phyloP scores from a whole-genome alignment of 2,797 vertebrate genomes.

The Masticophis lateralis region DNA sequence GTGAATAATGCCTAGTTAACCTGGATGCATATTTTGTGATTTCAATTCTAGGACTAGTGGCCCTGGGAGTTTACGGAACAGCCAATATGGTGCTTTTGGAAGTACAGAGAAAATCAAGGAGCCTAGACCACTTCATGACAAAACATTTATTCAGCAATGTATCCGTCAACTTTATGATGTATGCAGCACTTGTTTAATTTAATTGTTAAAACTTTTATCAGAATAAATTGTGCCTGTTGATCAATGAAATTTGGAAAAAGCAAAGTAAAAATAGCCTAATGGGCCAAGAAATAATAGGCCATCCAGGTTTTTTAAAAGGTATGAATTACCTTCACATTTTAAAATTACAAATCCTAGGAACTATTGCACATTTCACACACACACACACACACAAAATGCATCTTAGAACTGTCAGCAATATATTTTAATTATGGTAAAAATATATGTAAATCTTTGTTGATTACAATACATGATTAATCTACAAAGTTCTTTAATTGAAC shows the following conservation, averaged over 20 bases:
- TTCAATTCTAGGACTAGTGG: constrained; percentile 75
- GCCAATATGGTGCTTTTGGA: constrained; percentile 84
- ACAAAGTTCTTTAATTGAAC: background rate
- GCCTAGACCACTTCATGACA: constrained; percentile 90
- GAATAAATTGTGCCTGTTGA: background rate
- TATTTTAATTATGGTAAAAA: background rate
- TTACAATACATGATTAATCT: background rate
- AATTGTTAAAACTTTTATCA: background rate
- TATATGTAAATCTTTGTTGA: background rate
- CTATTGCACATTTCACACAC: background rate
- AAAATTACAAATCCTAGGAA: background rate
- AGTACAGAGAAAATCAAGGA: constrained; percentile 94
- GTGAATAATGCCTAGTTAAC: background rate
- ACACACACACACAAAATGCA: background rate
- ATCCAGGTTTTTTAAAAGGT: background rate
- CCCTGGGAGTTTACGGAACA: constrained; percentile 79
- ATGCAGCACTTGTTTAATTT: constrained; percentile 20
- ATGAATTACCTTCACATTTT: background rate
- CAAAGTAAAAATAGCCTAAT: background rate
- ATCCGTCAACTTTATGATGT: constrained; percentile 94
- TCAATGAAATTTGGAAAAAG: background rate
- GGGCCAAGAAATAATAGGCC: background rate
- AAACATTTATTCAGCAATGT: constrained; percentile 90
- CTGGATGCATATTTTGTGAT: background rate
- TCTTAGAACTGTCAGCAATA: background rate